A percentile compares a stretch with the other conserved stretches of the same genome.
Conservation (phyloP, 2,888 invertebrate genomes). For the Oscheius onirici region DNA sequence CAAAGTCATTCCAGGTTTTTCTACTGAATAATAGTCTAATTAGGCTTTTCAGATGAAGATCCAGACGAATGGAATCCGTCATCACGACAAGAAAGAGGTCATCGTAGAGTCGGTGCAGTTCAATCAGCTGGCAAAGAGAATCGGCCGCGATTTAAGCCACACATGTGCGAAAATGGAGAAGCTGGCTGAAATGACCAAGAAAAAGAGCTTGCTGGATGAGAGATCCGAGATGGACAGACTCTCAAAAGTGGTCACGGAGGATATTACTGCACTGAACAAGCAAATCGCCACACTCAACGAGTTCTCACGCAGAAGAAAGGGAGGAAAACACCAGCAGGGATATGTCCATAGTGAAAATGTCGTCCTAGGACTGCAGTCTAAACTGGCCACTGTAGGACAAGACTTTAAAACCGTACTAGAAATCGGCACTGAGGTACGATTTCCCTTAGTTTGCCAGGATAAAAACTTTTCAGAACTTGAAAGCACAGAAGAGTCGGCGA, state of each 20-base stretch:
- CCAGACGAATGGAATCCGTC: conserved; percentile 44
- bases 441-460: neutral
- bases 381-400: conserved; percentile 94
- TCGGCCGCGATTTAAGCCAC: conserved; percentile 92
- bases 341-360: conserved; percentile 78
- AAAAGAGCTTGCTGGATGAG: conserved; percentile 95
- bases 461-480: conserved; percentile 80
- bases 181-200: conserved; percentile 88
- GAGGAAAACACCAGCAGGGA: conserved; percentile 39
- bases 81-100: conserved; percentile 52
- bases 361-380: conserved; percentile 84
- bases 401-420: conserved; percentile 97
- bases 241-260: conserved; percentile 95
- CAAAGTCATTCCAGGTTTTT: conserved; percentile 66
- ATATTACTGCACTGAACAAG: conserved; percentile 90
- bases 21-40: conserved; percentile 18
- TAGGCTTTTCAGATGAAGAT: conserved; percentile 68
- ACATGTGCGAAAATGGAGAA: conserved; percentile 97
- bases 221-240: conserved; percentile 96
- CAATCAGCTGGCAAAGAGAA: conserved; percentile 75
- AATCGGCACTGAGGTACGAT: conserved; percentile 86
- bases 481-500: conserved; percentile 89
- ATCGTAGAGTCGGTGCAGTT: conserved; percentile 66
- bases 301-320: conserved; percentile 46
- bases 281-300: conserved; percentile 86